Evolutionary conservation across 37 sponge, comb jelly and placozoan genomes (phyloP).

Genomic region (Chondrosia reniformis): DNA sequence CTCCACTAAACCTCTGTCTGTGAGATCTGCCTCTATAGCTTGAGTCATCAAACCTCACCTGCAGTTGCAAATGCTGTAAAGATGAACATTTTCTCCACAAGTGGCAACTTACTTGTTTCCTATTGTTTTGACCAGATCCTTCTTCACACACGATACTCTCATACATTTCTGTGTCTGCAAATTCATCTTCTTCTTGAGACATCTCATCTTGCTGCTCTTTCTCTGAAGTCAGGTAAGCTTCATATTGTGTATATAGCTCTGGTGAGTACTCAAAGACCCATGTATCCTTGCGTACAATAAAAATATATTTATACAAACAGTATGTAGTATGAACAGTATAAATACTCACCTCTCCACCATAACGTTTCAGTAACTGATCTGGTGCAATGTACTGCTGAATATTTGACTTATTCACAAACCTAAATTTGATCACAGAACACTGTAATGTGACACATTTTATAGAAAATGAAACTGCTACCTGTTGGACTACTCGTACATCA

Average conservation of each 20-base stretch:
- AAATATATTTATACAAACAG: no score
- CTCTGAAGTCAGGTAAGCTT: background rate
- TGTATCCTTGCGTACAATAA: conserved; percentile 27
- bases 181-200: background rate
- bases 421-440: background rate
- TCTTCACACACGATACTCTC: background rate
- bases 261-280: conserved; percentile 53
- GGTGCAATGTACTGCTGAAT: conserved; percentile 51
- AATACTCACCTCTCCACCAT: conserved; percentile 56
- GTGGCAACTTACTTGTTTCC: background rate
- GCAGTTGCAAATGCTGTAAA: background rate
- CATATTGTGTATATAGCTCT: conserved; percentile 22
- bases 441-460: no score
- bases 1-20: conserved; percentile 7
- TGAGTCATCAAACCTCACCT: conserved; percentile 26
- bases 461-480: no score
- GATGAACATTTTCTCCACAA: background rate
- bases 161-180: conserved; percentile 6
- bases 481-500: no score
- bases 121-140: background rate
- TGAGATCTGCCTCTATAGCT: background rate
- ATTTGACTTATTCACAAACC: conserved; percentile 64
- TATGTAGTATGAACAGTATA: no score
- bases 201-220: background rate
- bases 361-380: conserved; percentile 55